Evolutionary conservation across 2,888 invertebrate species (phyloP).

Genomic region (Torymus auratus): DNA sequence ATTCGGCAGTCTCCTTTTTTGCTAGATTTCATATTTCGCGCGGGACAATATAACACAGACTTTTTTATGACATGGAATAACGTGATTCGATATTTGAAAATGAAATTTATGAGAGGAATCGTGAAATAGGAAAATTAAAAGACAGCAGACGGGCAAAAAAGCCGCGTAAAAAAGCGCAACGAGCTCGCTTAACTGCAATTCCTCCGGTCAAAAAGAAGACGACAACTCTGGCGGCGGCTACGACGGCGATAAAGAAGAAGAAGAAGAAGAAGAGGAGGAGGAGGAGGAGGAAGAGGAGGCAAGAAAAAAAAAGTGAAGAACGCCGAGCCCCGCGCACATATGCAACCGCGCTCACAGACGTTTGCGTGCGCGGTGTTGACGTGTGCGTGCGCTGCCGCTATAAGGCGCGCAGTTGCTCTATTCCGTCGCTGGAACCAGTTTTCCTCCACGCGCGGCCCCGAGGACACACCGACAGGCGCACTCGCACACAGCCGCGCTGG

Average conservation of each 20-base stretch:
- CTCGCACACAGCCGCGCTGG: neutral
- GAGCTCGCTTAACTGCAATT: conserved; percentile 20
- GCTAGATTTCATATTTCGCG: too few relatives aligned
- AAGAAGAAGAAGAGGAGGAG: conserved; percentile 15
- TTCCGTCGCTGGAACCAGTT: conserved; percentile 74
- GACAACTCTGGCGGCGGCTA: neutral
- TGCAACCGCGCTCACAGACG: too few relatives aligned
- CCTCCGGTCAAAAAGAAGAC: neutral
- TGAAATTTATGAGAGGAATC: too few relatives aligned
- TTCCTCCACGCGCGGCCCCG: conserved; percentile 68
- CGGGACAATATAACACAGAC: too few relatives aligned
- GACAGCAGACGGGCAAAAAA: neutral
- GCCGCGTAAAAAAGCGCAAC: conserved; percentile 6
- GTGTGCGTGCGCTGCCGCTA: conserved; percentile 62
- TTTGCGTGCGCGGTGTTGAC: conserved; percentile 2
- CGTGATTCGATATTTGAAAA: too few relatives aligned
- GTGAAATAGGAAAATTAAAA: neutral
- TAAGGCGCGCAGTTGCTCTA: conserved; percentile 66
- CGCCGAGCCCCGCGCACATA: too few relatives aligned
- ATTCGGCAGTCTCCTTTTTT: neutral
- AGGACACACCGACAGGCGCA: conserved; percentile 42
- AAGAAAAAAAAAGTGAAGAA: too few relatives aligned
- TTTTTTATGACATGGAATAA: too few relatives aligned
- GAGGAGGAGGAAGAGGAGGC: neutral
- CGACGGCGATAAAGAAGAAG: conserved; percentile 23